phyloP scores from a whole-genome alignment of 2,888 invertebrate species.

The Megastigmus dorsalis region DNA sequence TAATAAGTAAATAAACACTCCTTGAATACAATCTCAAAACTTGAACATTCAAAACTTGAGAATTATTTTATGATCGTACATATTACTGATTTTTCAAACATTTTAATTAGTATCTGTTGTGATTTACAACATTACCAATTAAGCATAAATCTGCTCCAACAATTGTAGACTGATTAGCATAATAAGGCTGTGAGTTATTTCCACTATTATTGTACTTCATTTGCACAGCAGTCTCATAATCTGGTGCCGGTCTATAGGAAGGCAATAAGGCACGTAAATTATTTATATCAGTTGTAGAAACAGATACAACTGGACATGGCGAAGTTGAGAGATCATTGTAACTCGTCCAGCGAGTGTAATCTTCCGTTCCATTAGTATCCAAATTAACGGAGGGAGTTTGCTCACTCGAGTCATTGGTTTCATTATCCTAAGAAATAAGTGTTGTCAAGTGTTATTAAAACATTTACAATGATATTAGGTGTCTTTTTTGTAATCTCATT shows the following conservation, averaged over 20 bases:
- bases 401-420: constrained; percentile 69
- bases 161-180: constrained; percentile 72
- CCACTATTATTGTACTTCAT: constrained; percentile 80
- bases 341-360: constrained; percentile 71
- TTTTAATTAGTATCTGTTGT: constrained; percentile 66
- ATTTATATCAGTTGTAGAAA: constrained; percentile 75
- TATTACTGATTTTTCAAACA: constrained; percentile 19
- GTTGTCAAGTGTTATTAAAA: no score
- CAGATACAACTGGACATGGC: constrained; percentile 70
- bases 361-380: constrained; percentile 67
- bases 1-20: constrained; percentile 20
- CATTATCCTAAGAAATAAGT: constrained; percentile 66
- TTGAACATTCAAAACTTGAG: constrained; percentile 8
- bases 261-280: constrained; percentile 85
- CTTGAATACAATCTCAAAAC: background rate
- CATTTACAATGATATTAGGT: background rate
- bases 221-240: constrained; percentile 95
- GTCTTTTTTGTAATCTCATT: no score
- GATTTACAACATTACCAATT: constrained; percentile 64
- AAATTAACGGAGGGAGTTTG: constrained; percentile 69
- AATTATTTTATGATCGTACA: constrained; percentile 1
- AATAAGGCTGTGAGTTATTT: constrained; percentile 69
- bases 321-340: constrained; percentile 72
- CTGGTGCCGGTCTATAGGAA: constrained; percentile 92
- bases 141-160: constrained; percentile 70